Evolutionary conservation across 2,113 vertebrate species (phyloP), one percentile per base, ranked within the genome.

Genomic region (Psittacula cyanocephala): DNA sequence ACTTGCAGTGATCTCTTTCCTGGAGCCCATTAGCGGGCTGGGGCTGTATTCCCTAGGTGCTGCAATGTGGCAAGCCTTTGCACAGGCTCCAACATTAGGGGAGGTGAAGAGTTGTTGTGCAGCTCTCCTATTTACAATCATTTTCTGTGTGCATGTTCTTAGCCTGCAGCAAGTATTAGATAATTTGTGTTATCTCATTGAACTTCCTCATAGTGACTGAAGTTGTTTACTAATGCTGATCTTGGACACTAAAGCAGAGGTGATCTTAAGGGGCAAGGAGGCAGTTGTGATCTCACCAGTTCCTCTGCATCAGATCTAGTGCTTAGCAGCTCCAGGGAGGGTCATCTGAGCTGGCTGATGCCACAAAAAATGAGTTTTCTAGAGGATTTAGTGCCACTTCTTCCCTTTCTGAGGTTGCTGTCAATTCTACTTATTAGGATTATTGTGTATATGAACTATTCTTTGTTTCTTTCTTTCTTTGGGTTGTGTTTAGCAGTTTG

Each of bases 81-180:
- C 77, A 47, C 24, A 28, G 52, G 13, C 68, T 80, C 39, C 0
- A 0, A 43, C 35, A 19, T 72, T 19, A 31, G 39, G 68, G 46
- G 72, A 81, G 50, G 55, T 11, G 6, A 24, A 63, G 50, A 52
- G 39, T 57, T 78, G 33, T 33, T 39, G 11, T 25, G 13, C 43
- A 6, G 55, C 2, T 0, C 39, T 35, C 16, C 41, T 27, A 3
- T 4, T 47, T 31, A 24, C 0, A 0, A 39, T 68, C 11, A 46
- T 52, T 77, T 81, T 77, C 69, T 63, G 4, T 20, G 62, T 29
- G 31, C 0, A 0, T 37, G 29, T 44, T 85, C 43, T 85, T 63
- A 52, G 43, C 69, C 52, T 85, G 52, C 79, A 81, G 79, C 59
- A 77, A 85, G 17, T 46, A 24, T 25, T 37, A 59, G 37, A 15